Conservation (phyloP, 37 sponge, comb jelly and placozoan genomes). For the Haliclona indistincta region DNA sequence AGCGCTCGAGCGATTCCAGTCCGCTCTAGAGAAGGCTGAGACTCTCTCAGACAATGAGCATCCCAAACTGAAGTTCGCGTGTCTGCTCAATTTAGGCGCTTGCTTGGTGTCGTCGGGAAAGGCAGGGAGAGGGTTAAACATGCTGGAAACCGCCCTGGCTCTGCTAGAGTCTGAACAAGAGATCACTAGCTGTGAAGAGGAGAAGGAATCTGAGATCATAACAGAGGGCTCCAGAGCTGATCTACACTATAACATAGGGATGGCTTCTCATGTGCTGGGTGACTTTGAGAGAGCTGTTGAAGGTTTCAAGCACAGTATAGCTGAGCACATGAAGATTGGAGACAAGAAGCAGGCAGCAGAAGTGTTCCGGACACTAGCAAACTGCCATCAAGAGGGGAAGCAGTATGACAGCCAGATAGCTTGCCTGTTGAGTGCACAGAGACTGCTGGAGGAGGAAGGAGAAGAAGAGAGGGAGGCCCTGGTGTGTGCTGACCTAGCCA, state of each 20-base stretch:
- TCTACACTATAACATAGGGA: constrained; percentile 47
- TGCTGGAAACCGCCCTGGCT: constrained; percentile 43
- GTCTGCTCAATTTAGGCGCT: constrained; percentile 69
- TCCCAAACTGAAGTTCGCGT: constrained; percentile 25
- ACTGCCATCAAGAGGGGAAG: constrained; percentile 28
- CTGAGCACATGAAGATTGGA: constrained; percentile 40
- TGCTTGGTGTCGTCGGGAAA: constrained; percentile 54
- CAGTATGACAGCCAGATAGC: constrained; percentile 35
- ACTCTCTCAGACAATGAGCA: neutral
- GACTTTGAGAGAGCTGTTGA: constrained; percentile 31
- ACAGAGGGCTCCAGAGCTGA: constrained; percentile 37
- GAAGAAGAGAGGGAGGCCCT: constrained; percentile 39
- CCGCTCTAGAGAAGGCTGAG: constrained; percentile 35
- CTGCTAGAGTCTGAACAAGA: constrained; percentile 17
- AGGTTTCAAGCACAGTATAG: constrained; percentile 27
- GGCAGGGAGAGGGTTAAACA: constrained; percentile 31
- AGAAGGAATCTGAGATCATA: neutral
- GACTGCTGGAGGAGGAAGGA: constrained; percentile 46
- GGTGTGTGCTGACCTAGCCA: constrained; percentile 45
- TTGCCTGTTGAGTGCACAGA: constrained; percentile 35
- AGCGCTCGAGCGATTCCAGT: constrained; percentile 50
- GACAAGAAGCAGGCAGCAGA: constrained; percentile 38
- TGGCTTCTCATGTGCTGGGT: constrained; percentile 35
- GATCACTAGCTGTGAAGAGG: neutral
- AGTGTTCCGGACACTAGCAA: constrained; percentile 18